Conservation (phyloP, 2,888 invertebrate species). For the Drosophila algonquin region DNA sequence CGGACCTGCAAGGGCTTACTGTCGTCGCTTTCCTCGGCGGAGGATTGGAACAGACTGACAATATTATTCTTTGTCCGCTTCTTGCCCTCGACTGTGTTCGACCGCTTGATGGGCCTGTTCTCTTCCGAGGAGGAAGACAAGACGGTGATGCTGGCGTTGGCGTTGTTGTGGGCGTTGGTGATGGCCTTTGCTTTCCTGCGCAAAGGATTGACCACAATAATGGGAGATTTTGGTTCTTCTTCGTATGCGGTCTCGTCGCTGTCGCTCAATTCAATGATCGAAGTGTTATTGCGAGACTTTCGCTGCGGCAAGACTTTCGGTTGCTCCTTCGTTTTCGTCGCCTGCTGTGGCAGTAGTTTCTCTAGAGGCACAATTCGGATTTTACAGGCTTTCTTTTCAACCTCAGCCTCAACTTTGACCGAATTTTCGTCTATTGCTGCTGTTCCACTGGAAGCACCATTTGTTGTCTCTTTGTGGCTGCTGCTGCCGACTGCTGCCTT, state of each 20-base stretch:
- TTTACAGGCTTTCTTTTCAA: conserved; percentile 50
- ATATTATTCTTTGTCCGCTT: not conserved
- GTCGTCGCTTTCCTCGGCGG: not conserved
- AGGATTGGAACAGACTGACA: not conserved
- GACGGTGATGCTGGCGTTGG: not conserved
- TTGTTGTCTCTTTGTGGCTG: conserved; percentile 1
- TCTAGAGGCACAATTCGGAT: conserved; percentile 80
- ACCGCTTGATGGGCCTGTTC: not conserved
- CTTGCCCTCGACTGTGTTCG: not conserved
- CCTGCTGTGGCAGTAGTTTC: conserved; percentile 72
- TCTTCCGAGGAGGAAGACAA: not conserved
- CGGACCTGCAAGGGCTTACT: not conserved
- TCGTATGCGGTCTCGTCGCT: conserved; percentile 44
- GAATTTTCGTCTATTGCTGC: conserved; percentile 13
- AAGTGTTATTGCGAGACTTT: conserved; percentile 51
- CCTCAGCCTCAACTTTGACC: conserved; percentile 17
- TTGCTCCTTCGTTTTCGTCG: conserved; percentile 4
- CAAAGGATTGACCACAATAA: not conserved
- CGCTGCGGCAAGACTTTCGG: conserved; percentile 29
- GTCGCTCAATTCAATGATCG: conserved; percentile 75
- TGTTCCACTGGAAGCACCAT: conserved; percentile 16
- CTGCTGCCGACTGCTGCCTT: not conserved
- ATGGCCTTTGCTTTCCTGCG: not conserved
- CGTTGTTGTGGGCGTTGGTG: not conserved
- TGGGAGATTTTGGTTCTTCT: not conserved